Evolutionary conservation across 2,797 vertebrate species (phyloP).

Genomic region (Sebastes iracundus): DNA sequence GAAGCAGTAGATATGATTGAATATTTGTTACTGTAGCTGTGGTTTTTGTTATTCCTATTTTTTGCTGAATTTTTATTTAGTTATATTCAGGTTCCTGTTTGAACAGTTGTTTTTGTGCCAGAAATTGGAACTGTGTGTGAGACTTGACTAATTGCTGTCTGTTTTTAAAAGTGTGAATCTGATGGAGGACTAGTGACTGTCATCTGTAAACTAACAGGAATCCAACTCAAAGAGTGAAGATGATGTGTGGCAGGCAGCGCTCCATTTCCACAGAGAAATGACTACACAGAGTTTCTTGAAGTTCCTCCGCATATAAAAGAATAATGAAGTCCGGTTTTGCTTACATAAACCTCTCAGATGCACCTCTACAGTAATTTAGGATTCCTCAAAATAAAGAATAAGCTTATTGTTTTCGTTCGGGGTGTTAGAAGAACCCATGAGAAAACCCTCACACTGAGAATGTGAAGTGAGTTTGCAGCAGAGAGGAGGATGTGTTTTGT

Average conservation of each 20-base stretch:
- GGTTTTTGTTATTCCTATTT: not conserved
- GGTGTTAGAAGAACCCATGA: not conserved
- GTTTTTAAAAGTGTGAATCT: slow-evolving; percentile 7
- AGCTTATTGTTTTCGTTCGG: not conserved
- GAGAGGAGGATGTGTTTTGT: slow-evolving; percentile 57
- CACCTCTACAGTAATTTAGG: not conserved
- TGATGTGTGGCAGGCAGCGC: not conserved
- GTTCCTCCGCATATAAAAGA: not conserved
- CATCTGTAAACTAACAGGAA: slow-evolving; percentile 8
- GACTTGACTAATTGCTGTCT: slow-evolving; percentile 5
- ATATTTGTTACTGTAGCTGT: not conserved
- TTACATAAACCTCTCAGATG: not conserved
- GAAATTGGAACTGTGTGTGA: not conserved
- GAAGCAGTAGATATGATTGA: not conserved
- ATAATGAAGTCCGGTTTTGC: not conserved
- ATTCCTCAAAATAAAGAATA: not conserved
- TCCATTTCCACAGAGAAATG: not conserved
- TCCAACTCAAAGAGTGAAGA: slow-evolving; percentile 3
- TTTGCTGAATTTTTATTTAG: not conserved
- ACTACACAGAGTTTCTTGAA: not conserved
- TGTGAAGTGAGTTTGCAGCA: slow-evolving; percentile 54
- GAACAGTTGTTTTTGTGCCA: not conserved
- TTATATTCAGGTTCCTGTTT: not conserved
- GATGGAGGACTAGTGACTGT: not conserved
- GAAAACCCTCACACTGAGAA: not conserved